Percentiles rank a stretch among this genome's conserved stretches.
Conservation (phyloP, 2,113 vertebrate genomes). For the Megaleporinus macrocephalus region DNA sequence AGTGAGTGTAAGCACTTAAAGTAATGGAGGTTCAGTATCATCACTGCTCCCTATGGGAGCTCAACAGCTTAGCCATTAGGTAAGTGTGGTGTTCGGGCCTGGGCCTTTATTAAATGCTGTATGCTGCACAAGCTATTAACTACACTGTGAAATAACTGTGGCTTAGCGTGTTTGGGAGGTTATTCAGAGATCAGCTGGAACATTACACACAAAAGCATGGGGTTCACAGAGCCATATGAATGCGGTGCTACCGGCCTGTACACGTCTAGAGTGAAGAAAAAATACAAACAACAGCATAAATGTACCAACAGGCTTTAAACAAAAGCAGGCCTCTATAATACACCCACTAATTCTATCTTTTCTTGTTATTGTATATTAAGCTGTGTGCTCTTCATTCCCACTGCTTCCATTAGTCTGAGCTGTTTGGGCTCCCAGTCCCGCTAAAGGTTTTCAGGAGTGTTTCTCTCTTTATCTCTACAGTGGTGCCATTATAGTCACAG, state of each 20-base stretch:
- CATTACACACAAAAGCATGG: neutral
- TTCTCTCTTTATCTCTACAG: neutral
- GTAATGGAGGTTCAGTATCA: conserved; percentile 49
- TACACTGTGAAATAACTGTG: conserved; percentile 28
- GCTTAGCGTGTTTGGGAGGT: neutral
- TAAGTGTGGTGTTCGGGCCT: conserved; percentile 23
- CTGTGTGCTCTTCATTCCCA: neutral
- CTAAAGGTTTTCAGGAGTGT: neutral
- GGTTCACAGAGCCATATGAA: neutral
- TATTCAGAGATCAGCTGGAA: conserved; percentile 33
- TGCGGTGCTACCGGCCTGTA: neutral
- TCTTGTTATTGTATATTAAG: neutral
- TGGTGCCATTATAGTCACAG: neutral
- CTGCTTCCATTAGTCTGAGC: neutral
- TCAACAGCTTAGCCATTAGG: conserved; percentile 31
- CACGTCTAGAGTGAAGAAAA: neutral
- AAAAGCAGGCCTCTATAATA: neutral
- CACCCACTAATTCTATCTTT: neutral
- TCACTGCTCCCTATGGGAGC: conserved; percentile 38
- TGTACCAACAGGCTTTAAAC: neutral
- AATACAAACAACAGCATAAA: neutral
- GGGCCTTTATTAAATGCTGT: conserved; percentile 46
- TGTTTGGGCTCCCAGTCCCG: neutral
- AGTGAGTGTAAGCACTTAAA: conserved; percentile 45
- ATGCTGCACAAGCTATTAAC: conserved; percentile 28